Percentiles rank a stretch among this genome's conserved stretches.
Conservation (phyloP, 2,888 invertebrate species). For the Cheilosia vernalis region DNA sequence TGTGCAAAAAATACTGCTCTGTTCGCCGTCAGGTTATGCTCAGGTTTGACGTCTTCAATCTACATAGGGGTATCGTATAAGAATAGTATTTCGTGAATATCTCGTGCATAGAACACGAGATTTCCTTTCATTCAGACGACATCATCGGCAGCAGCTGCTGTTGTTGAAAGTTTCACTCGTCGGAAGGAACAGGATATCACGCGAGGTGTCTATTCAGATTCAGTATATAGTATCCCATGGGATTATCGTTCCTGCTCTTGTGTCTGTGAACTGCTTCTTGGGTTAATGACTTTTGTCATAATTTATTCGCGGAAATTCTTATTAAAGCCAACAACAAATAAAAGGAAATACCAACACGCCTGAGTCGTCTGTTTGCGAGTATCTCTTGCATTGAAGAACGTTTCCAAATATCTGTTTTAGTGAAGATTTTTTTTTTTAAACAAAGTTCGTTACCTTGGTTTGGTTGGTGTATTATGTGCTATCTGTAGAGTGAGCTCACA, state of each 20-base stretch:
- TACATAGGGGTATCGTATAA: neutral
- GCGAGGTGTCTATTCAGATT: neutral
- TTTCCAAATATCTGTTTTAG: neutral
- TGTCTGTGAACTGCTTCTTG: constrained; percentile 16
- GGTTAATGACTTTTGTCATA: constrained; percentile 18
- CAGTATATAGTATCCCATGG: neutral
- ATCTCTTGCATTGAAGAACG: constrained; percentile 10
- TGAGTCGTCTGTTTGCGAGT: neutral
- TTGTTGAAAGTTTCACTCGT: constrained; percentile 9
- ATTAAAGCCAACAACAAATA: neutral
- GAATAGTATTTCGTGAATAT: neutral
- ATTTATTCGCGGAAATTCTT: constrained; percentile 11
- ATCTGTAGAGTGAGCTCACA: neutral
- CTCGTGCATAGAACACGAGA: constrained; percentile 54
- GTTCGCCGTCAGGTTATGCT: constrained; percentile 21
- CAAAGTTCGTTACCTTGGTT: too few species aligned
- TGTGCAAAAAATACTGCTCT: constrained; percentile 26
- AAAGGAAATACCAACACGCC: neutral
- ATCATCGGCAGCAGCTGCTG: constrained; percentile 23
- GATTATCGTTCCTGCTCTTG: neutral
- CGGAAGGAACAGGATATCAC: constrained; percentile 45
- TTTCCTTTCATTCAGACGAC: constrained; percentile 44
- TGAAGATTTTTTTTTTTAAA: neutral
- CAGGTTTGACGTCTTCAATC: constrained; percentile 16
- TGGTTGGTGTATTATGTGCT: neutral